Evolutionary conservation across 2,113 vertebrate genomes (phyloP).

Genomic region (Anthoscopus minutus): DNA sequence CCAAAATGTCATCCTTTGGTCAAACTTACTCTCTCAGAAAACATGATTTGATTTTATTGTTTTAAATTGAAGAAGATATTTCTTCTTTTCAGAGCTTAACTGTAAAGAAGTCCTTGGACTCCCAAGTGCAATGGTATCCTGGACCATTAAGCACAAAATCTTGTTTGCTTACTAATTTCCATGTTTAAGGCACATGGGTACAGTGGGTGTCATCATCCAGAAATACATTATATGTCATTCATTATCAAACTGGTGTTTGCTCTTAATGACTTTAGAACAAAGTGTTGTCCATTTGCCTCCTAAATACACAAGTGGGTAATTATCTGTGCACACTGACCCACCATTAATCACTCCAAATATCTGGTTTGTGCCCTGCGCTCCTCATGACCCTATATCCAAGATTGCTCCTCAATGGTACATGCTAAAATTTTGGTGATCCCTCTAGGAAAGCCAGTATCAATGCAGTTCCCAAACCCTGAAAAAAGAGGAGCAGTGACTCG

Average conservation of each 20-base stretch:
- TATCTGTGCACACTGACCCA: background rate
- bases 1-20: background rate
- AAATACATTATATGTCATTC: background rate
- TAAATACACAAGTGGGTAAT: background rate
- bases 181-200: background rate
- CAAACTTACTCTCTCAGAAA: background rate
- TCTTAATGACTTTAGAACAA: background rate
- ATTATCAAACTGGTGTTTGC: background rate
- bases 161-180: background rate
- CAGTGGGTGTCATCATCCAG: background rate
- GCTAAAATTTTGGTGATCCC: background rate
- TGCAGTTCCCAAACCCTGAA: background rate
- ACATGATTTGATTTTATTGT: background rate
- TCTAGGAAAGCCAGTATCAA: background rate
- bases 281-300: background rate
- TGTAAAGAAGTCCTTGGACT: background rate
- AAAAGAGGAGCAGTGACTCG: background rate
- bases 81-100: background rate
- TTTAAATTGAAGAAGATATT: background rate
- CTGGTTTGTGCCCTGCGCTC: background rate
- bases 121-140: background rate
- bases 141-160: background rate
- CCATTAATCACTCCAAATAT: background rate
- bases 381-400: background rate
- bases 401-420: background rate